A percentile compares a stretch with the other conserved stretches of the same genome.
These are phyloP conservation scores for Pseudochaenichthys georgianus DNA, from an alignment of 2,797 vertebrate genomes.

Conservation along the genomic window DNA sequence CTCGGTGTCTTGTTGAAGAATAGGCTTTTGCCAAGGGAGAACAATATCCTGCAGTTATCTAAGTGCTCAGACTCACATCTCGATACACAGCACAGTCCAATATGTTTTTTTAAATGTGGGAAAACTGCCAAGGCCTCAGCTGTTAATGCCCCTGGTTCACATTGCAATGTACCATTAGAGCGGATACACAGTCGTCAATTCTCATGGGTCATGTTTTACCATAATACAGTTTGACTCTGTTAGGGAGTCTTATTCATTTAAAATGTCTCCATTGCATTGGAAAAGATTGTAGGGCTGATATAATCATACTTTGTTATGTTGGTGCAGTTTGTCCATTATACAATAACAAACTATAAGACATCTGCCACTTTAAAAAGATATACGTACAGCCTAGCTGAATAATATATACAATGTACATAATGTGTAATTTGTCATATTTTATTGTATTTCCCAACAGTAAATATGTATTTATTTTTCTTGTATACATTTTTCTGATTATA, in stretches of 20 bases:
- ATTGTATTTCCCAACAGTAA: too few relatives aligned
- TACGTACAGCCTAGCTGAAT: too few relatives aligned
- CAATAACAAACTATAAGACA: not conserved
- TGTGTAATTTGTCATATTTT: too few relatives aligned
- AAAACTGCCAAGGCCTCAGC: constrained; percentile 68
- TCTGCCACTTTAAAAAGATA: not conserved
- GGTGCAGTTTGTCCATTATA: not conserved
- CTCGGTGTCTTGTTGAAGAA: constrained; percentile 62
- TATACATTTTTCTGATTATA: too few relatives aligned
- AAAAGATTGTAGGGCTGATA: not conserved
- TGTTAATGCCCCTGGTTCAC: constrained; percentile 48
- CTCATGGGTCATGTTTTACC: constrained; percentile 31
- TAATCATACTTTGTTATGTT: not conserved
- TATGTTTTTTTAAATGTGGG: constrained; percentile 53
- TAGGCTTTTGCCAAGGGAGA: constrained; percentile 69
- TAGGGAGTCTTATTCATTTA: not conserved
- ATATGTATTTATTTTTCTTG: too few relatives aligned
- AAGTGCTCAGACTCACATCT: constrained; percentile 61
- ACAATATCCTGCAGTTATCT: constrained; percentile 73
- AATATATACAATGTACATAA: too few relatives aligned
- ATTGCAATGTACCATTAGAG: constrained; percentile 34
- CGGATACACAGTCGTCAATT: constrained; percentile 16
- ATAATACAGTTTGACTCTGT: constrained; percentile 15
- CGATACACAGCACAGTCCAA: constrained; percentile 48
- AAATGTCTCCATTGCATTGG: not conserved